Evolutionary conservation across 2,113 vertebrate genomes (phyloP).

Genomic region (Cyanoliseus patagonus): DNA sequence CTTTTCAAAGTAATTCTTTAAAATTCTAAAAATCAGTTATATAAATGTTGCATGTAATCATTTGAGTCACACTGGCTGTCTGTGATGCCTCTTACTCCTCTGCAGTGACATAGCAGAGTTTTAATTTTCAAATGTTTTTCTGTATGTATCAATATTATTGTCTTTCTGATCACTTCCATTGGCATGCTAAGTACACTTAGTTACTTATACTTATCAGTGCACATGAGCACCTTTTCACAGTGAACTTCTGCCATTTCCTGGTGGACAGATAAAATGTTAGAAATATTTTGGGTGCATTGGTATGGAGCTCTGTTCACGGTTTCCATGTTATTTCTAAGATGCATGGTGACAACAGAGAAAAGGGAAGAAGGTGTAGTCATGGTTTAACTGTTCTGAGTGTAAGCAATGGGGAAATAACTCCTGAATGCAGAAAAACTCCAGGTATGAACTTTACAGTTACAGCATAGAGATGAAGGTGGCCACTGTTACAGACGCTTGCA

Average conservation of each 20-base stretch:
- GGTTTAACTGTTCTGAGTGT: not conserved
- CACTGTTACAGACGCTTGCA: not conserved
- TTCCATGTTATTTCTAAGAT: not conserved
- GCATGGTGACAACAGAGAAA: not conserved
- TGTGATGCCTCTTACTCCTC: not conserved
- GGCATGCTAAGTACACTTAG: not conserved
- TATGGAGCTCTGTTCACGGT: not conserved
- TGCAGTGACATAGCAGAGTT: not conserved
- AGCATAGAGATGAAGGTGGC: not conserved
- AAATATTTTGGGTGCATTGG: not conserved
- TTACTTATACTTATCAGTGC: not conserved
- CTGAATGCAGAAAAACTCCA: not conserved
- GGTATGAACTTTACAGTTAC: not conserved
- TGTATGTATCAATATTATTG: not conserved
- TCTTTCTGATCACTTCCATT: not conserved
- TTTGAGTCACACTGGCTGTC: not conserved
- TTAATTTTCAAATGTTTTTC: not conserved
- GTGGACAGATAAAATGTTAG: not conserved
- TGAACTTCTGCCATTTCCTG: not conserved
- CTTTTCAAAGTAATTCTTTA: not conserved
- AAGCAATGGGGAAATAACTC: not conserved
- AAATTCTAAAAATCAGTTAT: not conserved
- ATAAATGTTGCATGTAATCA: not conserved
- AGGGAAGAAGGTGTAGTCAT: not conserved
- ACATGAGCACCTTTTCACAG: not conserved